These are phyloP conservation scores for Trinectes maculatus DNA, from an alignment of 2,113 vertebrate genomes.

Conservation along the genomic window DNA sequence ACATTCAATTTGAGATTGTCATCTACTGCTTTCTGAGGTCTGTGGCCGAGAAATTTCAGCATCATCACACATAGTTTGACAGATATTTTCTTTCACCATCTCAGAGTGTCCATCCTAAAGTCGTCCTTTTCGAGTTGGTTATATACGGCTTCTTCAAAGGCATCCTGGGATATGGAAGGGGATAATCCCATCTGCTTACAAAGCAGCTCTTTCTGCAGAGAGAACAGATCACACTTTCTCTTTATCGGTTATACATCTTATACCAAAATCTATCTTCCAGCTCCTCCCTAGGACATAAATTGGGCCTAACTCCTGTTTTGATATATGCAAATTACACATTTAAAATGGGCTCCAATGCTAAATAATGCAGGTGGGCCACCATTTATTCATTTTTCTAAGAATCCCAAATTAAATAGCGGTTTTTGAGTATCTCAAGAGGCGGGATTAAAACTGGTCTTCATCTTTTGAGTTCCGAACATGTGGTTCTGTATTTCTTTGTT, in stretches of 20 bases:
- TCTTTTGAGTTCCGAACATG: constrained; percentile 15
- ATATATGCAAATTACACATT: neutral
- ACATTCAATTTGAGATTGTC: too few species aligned
- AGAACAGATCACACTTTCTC: neutral
- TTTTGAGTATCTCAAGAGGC: constrained; percentile 5
- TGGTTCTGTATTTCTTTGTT: neutral
- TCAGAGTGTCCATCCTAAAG: constrained; percentile 85
- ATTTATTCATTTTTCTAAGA: neutral
- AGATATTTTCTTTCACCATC: constrained; percentile 87
- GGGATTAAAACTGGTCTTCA: neutral
- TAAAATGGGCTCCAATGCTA: neutral
- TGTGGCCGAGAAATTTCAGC: too few species aligned
- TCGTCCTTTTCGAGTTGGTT: constrained; percentile 81
- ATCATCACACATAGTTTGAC: too few species aligned
- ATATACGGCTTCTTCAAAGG: constrained; percentile 85
- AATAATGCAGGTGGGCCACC: neutral
- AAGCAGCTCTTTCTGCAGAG: constrained; percentile 88
- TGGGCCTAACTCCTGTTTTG: neutral
- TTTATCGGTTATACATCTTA: neutral
- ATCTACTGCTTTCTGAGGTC: too few species aligned
- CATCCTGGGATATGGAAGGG: constrained; percentile 63
- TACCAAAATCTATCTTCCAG: neutral
- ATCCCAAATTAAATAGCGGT: neutral
- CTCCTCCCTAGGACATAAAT: neutral
- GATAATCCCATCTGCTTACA: constrained; percentile 87